Evolutionary conservation across 2,797 vertebrate species (phyloP), one percentile per base, ranked within the genome.

Genomic region (Psittacula derbiana): DNA sequence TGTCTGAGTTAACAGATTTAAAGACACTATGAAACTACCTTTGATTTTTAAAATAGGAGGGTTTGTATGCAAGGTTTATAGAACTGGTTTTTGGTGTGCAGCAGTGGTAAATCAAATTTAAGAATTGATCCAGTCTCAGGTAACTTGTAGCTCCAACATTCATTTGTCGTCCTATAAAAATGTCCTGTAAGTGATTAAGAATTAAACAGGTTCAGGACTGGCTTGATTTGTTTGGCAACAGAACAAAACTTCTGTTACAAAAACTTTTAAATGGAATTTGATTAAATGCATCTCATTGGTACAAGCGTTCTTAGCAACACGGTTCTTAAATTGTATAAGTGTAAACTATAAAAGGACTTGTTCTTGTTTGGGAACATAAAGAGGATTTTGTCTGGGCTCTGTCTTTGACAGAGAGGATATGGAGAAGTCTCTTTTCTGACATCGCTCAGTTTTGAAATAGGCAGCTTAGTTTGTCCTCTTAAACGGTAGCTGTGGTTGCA

Each of bases 1-100:
- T 95, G 80, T 94, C 84, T 85, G 87, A 73, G 47, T 94, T 95
- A 87, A 88, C 86, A 88, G 88, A 95, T 93, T 87, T 92, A 86
- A 96, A 81, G 84, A 47, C 75, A 62, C 74, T 46, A 41, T 91
- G 72, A 20, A 88, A 21, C 38, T 70, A 64, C 72, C 72, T 91
- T 94, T 91, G 76, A 80, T 81, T 93, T 92, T 93, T 92, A 72
- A 16, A 86, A 70, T 52, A 88, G 38, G 65, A 86, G 43, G 3
- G 23, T 3, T 79, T 93, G 69, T 66, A 30, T 81, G 36, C 7
- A 6, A 8, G 52, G 62, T 88, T 92, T 67, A 58, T 53, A 72
- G 25, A 79, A 47, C 64, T 80, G 75, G 1, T 91, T 76, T 80
- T 88, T 80, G 31, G 33, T 92, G 72, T 82, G 46, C 28, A 88